Evolutionary conservation across 2,113 vertebrate genomes (phyloP).

Genomic region (Telmatochromis sp.): DNA sequence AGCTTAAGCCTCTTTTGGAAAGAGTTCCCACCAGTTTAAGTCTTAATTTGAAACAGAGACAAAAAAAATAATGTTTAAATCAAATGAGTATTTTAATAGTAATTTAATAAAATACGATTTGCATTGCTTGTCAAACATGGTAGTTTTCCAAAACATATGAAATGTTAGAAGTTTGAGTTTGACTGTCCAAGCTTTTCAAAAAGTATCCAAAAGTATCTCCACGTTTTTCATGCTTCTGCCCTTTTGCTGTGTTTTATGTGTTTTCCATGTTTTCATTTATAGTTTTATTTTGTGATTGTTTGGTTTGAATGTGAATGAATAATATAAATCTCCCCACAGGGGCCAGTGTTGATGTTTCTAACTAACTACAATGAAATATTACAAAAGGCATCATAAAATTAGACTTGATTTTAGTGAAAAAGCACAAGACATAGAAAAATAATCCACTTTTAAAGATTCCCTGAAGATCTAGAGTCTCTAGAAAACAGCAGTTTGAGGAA

Average conservation of each 20-base stretch:
- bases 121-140: neutral
- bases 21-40: neutral
- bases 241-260: neutral
- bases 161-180: neutral
- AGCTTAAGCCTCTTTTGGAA: neutral
- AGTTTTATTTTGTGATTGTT: neutral
- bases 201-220: neutral
- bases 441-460: constrained; percentile 1
- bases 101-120: neutral
- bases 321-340: neutral
- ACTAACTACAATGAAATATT: neutral
- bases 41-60: neutral
- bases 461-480: neutral
- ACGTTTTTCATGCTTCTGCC: neutral
- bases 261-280: neutral
- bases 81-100: neutral
- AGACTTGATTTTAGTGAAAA: neutral
- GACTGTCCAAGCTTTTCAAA: neutral
- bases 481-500: neutral
- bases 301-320: neutral
- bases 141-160: neutral
- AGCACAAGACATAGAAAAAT: neutral
- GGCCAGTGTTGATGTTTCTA: neutral
- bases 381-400: neutral
- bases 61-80: neutral